Evolutionary conservation across 2,113 vertebrate genomes (phyloP).

Genomic region (Nannospalax galili): DNA sequence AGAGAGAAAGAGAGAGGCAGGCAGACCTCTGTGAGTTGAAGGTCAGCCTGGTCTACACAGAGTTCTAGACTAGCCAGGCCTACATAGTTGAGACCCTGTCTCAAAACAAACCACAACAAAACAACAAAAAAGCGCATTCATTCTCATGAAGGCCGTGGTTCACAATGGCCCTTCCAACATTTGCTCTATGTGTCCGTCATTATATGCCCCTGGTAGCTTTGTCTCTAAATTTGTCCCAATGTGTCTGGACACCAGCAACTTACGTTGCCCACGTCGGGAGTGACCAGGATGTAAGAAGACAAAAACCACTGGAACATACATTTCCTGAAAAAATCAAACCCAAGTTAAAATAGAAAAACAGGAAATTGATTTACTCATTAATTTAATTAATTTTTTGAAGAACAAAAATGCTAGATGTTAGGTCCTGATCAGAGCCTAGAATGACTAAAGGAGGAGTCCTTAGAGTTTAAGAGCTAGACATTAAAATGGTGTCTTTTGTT

Average conservation of each 20-base stretch:
- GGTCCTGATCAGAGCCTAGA: background rate
- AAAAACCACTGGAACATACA: background rate
- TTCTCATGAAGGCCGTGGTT: background rate
- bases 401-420: background rate
- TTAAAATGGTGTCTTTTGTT: background rate
- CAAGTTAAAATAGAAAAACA: background rate
- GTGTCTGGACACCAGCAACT: background rate
- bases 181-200: fast-evolving
- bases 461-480: background rate
- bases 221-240: background rate
- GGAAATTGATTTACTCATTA: background rate
- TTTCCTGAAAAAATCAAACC: background rate
- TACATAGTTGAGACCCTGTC: background rate
- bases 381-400: background rate
- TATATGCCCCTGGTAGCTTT: background rate
- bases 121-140: background rate
- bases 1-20: background rate
- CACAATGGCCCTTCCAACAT: background rate
- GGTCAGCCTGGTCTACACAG: background rate
- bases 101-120: background rate
- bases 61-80: background rate
- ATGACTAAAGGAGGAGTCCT: background rate
- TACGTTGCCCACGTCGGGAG: background rate
- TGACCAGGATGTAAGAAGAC: background rate
- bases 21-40: background rate